Percentiles rank a stretch among this genome's conserved stretches.
Evolutionary conservation across 2,113 vertebrate species (phyloP).

Genomic region (Anhinga anhinga): DNA sequence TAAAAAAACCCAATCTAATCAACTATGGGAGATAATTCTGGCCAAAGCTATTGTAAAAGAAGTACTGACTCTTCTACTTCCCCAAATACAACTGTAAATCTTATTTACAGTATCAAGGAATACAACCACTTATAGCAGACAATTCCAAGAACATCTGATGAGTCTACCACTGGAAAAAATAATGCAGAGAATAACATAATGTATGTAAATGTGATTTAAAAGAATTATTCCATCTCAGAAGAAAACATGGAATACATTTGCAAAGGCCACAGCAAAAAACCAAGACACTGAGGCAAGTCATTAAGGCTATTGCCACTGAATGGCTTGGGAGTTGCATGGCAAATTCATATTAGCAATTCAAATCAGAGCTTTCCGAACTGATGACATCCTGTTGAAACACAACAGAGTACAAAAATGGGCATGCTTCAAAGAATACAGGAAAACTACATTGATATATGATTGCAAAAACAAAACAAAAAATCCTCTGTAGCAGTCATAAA

Average conservation of each 20-base stretch:
- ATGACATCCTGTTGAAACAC: background rate
- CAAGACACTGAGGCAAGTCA: background rate
- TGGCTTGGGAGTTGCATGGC: background rate
- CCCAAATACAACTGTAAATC: background rate
- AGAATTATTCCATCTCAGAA: background rate
- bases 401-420: background rate
- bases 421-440: background rate
- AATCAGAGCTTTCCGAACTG: background rate
- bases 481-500: background rate
- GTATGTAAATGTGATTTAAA: background rate
- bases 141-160: background rate
- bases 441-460: background rate
- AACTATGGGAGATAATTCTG: background rate
- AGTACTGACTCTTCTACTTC: background rate
- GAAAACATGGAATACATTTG: background rate
- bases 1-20: accelerated
- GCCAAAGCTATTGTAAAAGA: background rate
- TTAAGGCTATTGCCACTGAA: background rate
- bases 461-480: background rate
- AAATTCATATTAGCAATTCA: slow-evolving; percentile 31
- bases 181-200: background rate
- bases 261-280: background rate
- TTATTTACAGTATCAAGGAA: background rate
- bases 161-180: background rate
- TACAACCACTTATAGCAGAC: background rate